Evolutionary conservation across 1,140 invertebrate genomes (phyloP), one percentile per base, ranked within the genome.

Genomic region (Drosophila saltans): DNA sequence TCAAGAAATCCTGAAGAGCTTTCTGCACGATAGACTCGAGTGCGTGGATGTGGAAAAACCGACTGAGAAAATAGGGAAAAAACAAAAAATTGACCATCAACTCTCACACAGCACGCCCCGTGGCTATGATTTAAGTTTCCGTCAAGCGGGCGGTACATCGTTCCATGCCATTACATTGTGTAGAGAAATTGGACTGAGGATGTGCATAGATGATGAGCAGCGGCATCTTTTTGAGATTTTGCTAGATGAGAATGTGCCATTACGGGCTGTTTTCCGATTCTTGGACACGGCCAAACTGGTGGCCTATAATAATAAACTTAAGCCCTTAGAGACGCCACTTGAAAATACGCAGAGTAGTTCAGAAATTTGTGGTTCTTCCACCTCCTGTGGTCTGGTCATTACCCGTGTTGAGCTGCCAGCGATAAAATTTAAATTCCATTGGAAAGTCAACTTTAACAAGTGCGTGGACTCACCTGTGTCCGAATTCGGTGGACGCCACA

Each of bases 401-500:
- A 88, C 69, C 16, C 80, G 80, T 16, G 43, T 83, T 5, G 77
- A 83, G n/a, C 71, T 74, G 36, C 70, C 77, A 0, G 43, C 58
- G 0, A 52, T 83, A 1, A 57, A 77, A 2, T 75, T 84, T 36
- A 71, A 85, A 30, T 68, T 80, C 3, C 56, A 79, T 30, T 94
- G 93, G 93, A 92, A 90, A 63, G 92, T 90, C 55, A 81, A 94
- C 80, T 91, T 94, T 39, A 84, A 84, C 52, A 94, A 94, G 81
- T 95, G 94, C 83, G 89, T 95, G 1, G 94, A 95, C 92, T 93
- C 93, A 28, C 92, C 93, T n/a, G 93, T 90, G 1, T 59, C 93
- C 21, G 68, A 86, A 45, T 72, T 70, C 67, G 76, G 91, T 66
- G 86, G 83, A 59, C 69, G 62, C 2, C 80, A 52, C 55, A 24